Conservation (phyloP, 2,888 invertebrate genomes). For the Maniola hyperantus region DNA sequence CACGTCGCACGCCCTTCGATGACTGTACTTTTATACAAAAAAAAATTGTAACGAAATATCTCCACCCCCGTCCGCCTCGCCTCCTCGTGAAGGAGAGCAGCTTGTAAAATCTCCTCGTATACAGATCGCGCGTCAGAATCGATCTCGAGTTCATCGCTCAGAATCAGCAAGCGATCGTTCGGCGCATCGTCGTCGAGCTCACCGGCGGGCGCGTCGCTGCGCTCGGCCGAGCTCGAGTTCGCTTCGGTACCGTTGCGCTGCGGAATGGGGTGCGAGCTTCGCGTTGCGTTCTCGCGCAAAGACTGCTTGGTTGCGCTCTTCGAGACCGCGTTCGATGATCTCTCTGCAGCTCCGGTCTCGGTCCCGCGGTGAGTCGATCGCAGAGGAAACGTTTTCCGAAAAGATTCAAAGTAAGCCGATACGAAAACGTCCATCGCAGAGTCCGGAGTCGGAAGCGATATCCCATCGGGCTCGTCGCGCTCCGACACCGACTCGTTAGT, state of each 20-base stretch:
- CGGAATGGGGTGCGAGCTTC: no score
- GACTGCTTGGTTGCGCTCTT: background rate
- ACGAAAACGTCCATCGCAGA: background rate
- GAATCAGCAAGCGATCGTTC: constrained; percentile 35
- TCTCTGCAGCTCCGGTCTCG: background rate
- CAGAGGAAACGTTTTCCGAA: background rate
- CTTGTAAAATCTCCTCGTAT: constrained; percentile 41
- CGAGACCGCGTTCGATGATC: background rate
- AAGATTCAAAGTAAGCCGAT: constrained; percentile 15
- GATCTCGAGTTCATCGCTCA: constrained; percentile 37
- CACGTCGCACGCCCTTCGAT: constrained; percentile 39
- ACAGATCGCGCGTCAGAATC: constrained; percentile 21
- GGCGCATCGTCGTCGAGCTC: constrained; percentile 22
- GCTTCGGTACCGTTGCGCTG: background rate
- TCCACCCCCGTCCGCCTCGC: constrained; percentile 37
- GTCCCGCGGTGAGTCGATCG: background rate
- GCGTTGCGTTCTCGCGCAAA: background rate
- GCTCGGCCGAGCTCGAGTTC: background rate
- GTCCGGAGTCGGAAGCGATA: background rate
- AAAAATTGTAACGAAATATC: constrained; percentile 42
- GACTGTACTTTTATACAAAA: constrained; percentile 47
- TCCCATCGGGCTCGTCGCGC: background rate
- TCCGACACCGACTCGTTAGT: background rate
- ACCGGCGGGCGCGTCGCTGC: background rate
- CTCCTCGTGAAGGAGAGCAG: constrained; percentile 36